Percentiles rank a stretch among this genome's conserved stretches.
These are phyloP conservation scores for Pterois miles DNA, from an alignment of 2,797 vertebrate species.

Conservation along the genomic window DNA sequence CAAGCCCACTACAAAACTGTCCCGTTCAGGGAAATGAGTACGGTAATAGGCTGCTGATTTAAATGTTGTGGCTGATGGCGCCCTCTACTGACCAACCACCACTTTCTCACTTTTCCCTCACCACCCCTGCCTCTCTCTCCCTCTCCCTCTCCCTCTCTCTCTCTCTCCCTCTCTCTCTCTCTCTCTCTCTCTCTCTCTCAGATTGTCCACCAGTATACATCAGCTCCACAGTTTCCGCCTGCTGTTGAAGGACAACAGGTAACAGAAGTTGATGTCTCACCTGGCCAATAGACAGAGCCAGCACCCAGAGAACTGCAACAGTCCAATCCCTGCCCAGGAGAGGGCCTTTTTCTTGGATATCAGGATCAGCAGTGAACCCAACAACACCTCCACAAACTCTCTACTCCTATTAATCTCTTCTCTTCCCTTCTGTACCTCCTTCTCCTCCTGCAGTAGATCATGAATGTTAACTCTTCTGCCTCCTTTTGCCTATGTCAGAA, in stretches of 20 bases:
- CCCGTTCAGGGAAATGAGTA: not conserved
- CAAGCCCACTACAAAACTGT: not conserved
- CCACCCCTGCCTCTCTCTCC: not conserved
- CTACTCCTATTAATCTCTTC: not conserved
- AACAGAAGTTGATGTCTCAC: constrained; percentile 72
- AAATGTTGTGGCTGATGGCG: not conserved
- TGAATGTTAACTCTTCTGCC: constrained; percentile 31
- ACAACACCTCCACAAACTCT: not conserved
- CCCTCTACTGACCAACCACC: not conserved
- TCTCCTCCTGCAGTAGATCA: not conserved
- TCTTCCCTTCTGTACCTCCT: not conserved
- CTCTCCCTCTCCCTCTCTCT: not conserved
- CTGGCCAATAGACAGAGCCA: constrained; percentile 50
- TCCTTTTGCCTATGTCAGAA: constrained; percentile 9
- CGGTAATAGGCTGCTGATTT: not conserved
- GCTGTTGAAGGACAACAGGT: constrained; percentile 90
- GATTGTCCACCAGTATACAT: constrained; percentile 94
- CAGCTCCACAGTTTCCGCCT: constrained; percentile 93
- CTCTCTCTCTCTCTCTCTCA: constrained; percentile 48
- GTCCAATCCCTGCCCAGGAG: constrained; percentile 54
- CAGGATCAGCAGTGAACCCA: constrained; percentile 47
- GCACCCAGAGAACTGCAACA: constrained; percentile 55
- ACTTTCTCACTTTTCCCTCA: not conserved
- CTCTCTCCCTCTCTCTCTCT: not conserved
- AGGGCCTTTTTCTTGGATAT: constrained; percentile 74